These are phyloP conservation scores for Drosophila tani DNA, from an alignment of 1,140 invertebrate genomes.

Conservation along the genomic window DNA sequence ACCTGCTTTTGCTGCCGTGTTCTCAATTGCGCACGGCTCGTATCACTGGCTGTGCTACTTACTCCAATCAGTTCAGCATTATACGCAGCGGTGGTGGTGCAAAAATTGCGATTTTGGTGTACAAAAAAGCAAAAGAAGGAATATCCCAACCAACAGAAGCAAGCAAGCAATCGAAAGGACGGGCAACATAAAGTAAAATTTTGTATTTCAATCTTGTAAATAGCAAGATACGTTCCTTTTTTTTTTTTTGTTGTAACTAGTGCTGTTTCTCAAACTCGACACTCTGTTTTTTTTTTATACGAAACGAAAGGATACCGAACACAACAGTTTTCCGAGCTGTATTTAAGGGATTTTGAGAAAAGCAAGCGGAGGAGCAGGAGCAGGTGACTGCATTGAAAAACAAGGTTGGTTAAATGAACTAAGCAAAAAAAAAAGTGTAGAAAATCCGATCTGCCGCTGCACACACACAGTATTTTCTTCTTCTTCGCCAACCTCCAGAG, in stretches of 20 bases:
- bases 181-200: slow-evolving; percentile 51
- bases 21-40: slow-evolving; percentile 42
- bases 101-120: slow-evolving; percentile 85
- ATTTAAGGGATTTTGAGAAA: slow-evolving; percentile 9
- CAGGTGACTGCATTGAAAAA: slow-evolving; percentile 12
- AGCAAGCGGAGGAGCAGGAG: slow-evolving; percentile 8
- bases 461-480: slow-evolving; percentile 4
- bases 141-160: slow-evolving; percentile 36
- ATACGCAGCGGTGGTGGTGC: slow-evolving; percentile 71
- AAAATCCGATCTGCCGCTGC: slow-evolving; percentile 3
- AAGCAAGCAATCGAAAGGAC: slow-evolving; percentile 39
- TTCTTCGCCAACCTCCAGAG: slow-evolving; percentile 1
- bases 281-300: background rate
- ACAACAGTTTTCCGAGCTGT: slow-evolving; percentile 6
- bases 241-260: slow-evolving; percentile 1
- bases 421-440: background rate
- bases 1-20: slow-evolving; percentile 56
- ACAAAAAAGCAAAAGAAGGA: slow-evolving; percentile 80
- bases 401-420: slow-evolving; percentile 19
- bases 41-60: slow-evolving; percentile 65
- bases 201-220: slow-evolving; percentile 27
- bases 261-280: background rate
- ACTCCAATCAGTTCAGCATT: slow-evolving; percentile 54
- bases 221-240: slow-evolving; percentile 14
- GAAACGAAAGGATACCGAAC: slow-evolving; percentile 8